Conservation (phyloP, 2,797 vertebrate genomes). For the Bradypodion ventrale region DNA sequence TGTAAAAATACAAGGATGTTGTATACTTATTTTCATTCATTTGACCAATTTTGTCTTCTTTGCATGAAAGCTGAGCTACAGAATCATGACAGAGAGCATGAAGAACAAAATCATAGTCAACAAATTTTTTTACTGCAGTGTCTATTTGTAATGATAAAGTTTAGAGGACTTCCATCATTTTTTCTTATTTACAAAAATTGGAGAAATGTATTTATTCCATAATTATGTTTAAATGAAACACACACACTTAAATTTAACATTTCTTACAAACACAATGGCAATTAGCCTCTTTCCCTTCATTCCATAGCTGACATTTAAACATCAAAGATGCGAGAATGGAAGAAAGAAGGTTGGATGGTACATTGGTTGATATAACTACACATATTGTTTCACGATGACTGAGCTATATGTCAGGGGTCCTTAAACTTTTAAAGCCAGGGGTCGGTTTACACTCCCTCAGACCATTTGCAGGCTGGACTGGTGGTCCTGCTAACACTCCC, state of each 20-base stretch:
- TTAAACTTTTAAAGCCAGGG: too few species aligned
- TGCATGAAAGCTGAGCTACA: background rate
- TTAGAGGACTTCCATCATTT: background rate
- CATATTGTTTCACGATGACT: background rate
- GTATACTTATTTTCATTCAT: background rate
- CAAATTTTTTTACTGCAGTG: background rate
- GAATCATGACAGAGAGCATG: background rate
- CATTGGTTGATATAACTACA: background rate
- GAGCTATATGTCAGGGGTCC: too few species aligned
- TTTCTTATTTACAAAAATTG: background rate
- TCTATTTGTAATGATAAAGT: background rate
- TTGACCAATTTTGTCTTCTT: background rate
- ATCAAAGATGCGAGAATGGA: background rate
- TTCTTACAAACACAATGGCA: background rate
- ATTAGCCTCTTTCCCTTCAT: background rate
- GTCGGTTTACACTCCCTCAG: too few species aligned
- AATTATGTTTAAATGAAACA: background rate
- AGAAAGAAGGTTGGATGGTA: background rate
- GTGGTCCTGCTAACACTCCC: too few species aligned
- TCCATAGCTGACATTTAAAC: background rate
- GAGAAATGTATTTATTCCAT: background rate
- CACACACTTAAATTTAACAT: background rate
- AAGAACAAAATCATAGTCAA: background rate
- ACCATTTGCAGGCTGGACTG: too few species aligned
- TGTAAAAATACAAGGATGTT: constrained; percentile 65